Base-by-base conservation (phyloP, 2,113 vertebrate species). In the Typhlomys cinereus region DNA sequence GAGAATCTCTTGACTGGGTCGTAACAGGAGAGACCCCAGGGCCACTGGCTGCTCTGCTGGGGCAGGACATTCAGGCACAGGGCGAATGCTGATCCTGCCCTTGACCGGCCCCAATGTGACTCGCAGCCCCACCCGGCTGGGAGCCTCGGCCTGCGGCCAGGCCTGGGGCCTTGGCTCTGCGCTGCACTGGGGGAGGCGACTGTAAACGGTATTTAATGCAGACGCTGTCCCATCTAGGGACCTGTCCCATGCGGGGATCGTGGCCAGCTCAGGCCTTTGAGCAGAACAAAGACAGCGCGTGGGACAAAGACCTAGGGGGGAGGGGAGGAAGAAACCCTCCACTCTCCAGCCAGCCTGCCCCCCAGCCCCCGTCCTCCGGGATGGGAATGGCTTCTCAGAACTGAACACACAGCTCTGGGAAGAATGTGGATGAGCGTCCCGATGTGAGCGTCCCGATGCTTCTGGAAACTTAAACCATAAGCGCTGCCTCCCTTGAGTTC, bases 311-410 rank as follows among this genome's bases (percentile, higher is more conserved):
- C 46, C 62, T 29, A 46, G 11, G 48, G 67, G 17, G 31, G 9
- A 23, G 27, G 0, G 7, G 4, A 39, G 5, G 31, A 34, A 5
- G 3, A 64, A 5, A 7, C 23, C 7, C 39, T n/a, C 29, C 1
- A 2, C 7, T n/a, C 29, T 4, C 3, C 10, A 6, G 54, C 64
- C 21, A 0, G 44, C 0, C 0, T 18, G 61, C 20, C 34, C 25
- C 64, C 23, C 21, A 1, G 11, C 39, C 57, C 36, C 0, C 23
- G 50, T 4, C 46, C 13, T 0, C 59, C 2, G 74, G 70, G 13
- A 25, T 44, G 9, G 46, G 61, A 14, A 25, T n/a, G n/a, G 23
- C 44, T 27, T 34, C 76, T 66, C n/a, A n/a, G n/a, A n/a, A n/a
- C n/a, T 36, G 88, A 48, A 44, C 75, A 39, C 0, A 17, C 17